Conservation (phyloP, 2,888 invertebrate species). For the Isotomurus palustris region DNA sequence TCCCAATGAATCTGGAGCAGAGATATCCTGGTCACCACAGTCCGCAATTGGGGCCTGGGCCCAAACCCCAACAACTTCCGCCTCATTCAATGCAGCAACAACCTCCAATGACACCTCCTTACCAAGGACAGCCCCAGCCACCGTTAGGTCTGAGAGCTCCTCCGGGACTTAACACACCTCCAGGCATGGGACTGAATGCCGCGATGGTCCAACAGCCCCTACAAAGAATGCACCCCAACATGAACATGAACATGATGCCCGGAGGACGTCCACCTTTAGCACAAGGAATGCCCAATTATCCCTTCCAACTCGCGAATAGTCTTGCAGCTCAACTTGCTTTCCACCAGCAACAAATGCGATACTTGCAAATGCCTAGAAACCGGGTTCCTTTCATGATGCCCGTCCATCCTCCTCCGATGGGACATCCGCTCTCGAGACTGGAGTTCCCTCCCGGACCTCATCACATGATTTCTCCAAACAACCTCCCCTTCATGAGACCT, state of each 20-base stretch:
- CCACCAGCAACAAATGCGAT: slow-evolving; percentile 38
- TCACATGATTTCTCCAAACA: slow-evolving; percentile 11
- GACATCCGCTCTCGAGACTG: slow-evolving; percentile 14
- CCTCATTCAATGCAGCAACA: neutral
- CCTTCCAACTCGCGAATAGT: slow-evolving; percentile 23
- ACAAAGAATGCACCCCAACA: slow-evolving; percentile 11
- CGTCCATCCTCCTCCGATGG: slow-evolving; percentile 16
- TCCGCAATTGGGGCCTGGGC: neutral
- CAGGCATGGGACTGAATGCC: slow-evolving; percentile 1
- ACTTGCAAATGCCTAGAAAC: slow-evolving; percentile 33
- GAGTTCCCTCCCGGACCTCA: slow-evolving; percentile 10
- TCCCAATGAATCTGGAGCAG: neutral
- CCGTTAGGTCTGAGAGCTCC: slow-evolving; percentile 8
- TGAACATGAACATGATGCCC: slow-evolving; percentile 11
- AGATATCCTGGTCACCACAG: neutral
- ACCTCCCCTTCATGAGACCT: slow-evolving; percentile 14
- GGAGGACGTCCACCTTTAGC: slow-evolving; percentile 9
- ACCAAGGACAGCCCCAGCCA: neutral
- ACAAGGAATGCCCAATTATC: slow-evolving; percentile 12
- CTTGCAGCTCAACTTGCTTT: slow-evolving; percentile 28
- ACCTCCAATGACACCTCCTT: neutral
- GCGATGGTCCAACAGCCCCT: slow-evolving; percentile 9
- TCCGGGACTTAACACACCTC: neutral
- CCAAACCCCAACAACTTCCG: slow-evolving; percentile 2
- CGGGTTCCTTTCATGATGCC: slow-evolving; percentile 22